phyloP scores from a whole-genome alignment of 1,140 invertebrate genomes.

The Drosophila pruinosa region DNA sequence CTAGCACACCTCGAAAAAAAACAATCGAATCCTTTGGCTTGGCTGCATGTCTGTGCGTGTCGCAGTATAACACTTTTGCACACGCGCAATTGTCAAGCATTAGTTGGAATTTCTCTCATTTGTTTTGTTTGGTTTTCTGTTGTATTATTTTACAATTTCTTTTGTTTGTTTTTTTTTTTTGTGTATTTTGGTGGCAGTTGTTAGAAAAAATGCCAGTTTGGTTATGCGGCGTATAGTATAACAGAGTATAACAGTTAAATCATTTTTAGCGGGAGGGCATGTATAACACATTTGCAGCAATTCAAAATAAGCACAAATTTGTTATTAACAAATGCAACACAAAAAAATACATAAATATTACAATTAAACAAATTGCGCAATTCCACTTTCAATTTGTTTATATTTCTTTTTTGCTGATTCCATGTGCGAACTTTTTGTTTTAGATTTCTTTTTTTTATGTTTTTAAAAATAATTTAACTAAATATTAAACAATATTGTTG shows the following conservation, averaged over 20 bases:
- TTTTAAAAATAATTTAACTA: slow-evolving; percentile 67
- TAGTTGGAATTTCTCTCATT: not conserved
- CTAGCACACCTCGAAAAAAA: slow-evolving; percentile 54
- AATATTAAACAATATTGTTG: slow-evolving; percentile 52
- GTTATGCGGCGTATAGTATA: slow-evolving; percentile 31
- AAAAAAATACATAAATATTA: slow-evolving; percentile 30
- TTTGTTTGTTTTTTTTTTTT: slow-evolving; percentile 1
- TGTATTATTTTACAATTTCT: slow-evolving; percentile 45
- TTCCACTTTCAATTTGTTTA: slow-evolving; percentile 29
- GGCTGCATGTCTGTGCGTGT: slow-evolving; percentile 14
- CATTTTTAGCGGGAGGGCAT: not conserved
- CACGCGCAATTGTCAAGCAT: not conserved
- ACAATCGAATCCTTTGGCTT: not conserved
- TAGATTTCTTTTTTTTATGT: slow-evolving; percentile 19
- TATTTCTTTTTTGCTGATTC: slow-evolving; percentile 22
- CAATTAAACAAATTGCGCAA: slow-evolving; percentile 21
- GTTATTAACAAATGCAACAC: not conserved
- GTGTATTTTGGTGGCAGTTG: slow-evolving; percentile 35
- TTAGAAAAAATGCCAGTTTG: slow-evolving; percentile 47
- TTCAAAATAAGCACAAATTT: not conserved
- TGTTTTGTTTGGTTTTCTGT: not conserved
- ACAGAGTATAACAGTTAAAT: slow-evolving; percentile 51
- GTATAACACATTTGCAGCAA: slow-evolving; percentile 25
- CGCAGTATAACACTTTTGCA: not conserved
- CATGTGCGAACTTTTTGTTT: slow-evolving; percentile 37